These are phyloP conservation scores for Eulemur rufifrons DNA, from an alignment of 2,113 vertebrate genomes.

Conservation along the genomic window DNA sequence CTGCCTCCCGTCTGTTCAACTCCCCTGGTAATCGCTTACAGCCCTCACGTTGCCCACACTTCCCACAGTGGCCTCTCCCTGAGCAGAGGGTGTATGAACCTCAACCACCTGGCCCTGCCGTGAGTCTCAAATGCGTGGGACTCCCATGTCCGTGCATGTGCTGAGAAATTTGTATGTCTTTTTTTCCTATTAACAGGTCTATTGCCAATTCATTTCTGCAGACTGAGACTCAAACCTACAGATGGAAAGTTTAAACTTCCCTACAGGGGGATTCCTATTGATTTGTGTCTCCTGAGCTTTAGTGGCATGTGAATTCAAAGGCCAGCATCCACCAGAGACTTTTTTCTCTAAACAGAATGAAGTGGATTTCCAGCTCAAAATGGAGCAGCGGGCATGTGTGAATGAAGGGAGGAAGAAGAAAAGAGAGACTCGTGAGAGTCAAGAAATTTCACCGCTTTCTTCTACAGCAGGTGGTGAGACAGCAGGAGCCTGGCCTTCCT, in stretches of 20 bases:
- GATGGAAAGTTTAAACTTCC: not conserved
- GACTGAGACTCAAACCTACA: not conserved
- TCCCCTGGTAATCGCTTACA: not conserved
- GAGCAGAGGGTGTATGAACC: not conserved
- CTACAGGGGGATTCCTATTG: not conserved
- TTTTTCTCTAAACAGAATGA: not conserved
- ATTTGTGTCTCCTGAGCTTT: not conserved
- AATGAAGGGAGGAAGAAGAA: not conserved
- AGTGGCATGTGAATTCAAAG: not conserved
- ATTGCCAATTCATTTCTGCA: not conserved
- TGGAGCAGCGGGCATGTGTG: no score
- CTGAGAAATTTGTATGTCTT: not conserved
- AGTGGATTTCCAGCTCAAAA: no score
- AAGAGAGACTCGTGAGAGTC: not conserved
- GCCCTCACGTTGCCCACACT: not conserved
- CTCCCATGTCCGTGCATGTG: not conserved
- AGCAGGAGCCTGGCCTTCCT: accelerated
- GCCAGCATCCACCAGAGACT: not conserved
- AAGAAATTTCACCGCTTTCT: not conserved
- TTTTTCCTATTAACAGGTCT: not conserved
- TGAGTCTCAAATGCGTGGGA: not conserved
- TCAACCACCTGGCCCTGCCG: not conserved
- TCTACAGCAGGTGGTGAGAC: accelerated
- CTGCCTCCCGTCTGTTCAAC: not conserved
- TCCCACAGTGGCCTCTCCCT: not conserved